Base-by-base conservation (phyloP, 1,140 invertebrate species). In the Gryon sp. region DNA sequence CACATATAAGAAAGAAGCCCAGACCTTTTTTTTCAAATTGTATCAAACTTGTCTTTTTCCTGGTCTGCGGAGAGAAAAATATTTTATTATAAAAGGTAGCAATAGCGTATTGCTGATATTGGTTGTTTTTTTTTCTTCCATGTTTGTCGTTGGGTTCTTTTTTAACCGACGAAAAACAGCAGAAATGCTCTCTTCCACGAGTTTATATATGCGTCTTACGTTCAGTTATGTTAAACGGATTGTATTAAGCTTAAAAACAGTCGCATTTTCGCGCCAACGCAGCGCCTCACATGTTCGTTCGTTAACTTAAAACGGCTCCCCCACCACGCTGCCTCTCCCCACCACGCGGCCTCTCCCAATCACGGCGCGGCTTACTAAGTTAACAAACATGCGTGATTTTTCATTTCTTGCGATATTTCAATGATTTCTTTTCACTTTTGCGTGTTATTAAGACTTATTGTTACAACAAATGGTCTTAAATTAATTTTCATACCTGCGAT, bases 41-140 rank as follows among this genome's bases (percentile, higher is more conserved):
- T 78, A 73, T 73, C 68, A 69, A 78, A 78, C 59, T n/a, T n/a
- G n/a, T n/a, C n/a, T n/a, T n/a, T n/a, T n/a, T n/a, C n/a, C n/a
- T n/a, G n/a, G 55, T 77, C 38, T 63, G 62, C 68, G 34, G 62
- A 65, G 75, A 77, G 75, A 68, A 77, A 77, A 77, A 70, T 77
- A 72, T 36, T 38, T 68, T 28, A n/a, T 52, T 77, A 77, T 72
- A 77, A 77, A 76, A 72, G n/a, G 75, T 77, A 77, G 74, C 74
- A 77, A 77, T 59, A n/a, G 40, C 60, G 26, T 66, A 66, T 70
- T 73, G 63, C 62, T 77, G 60, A 66, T 77, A 76, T 72, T 65
- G 60, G 14, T 60, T 59, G 50, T 16, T 60, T 70, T 36, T 24
- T 36, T 28, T 28, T 28, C 7, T n/a, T 9, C 2, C 8, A n/a